Evolutionary conservation across 2,113 vertebrate species (phyloP).

Genomic region (Gulo gulo): DNA sequence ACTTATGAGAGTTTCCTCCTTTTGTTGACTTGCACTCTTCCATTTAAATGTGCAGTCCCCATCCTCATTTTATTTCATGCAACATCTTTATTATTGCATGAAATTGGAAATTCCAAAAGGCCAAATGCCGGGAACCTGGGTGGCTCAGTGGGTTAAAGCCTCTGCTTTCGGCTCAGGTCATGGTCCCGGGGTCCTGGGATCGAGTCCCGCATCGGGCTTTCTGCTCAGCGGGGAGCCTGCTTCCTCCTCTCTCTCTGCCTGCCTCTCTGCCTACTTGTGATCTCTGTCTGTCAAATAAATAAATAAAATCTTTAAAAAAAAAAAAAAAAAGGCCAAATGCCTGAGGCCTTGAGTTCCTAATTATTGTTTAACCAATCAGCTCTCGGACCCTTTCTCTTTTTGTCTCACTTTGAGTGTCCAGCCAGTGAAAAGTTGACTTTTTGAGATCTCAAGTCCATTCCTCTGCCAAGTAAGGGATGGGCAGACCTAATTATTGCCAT

Average conservation of each 20-base stretch:
- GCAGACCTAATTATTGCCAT: constrained; percentile 64
- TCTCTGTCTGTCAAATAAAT: too few species aligned
- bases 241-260: too few species aligned
- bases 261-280: too few species aligned
- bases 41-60: not conserved
- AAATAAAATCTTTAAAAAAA: too few species aligned
- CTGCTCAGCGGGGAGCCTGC: too few species aligned
- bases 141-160: too few species aligned
- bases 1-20: not conserved
- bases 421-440: constrained; percentile 48
- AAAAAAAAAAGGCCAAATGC: constrained; percentile 36
- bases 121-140: too few species aligned
- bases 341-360: not conserved
- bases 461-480: constrained; percentile 62
- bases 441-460: constrained; percentile 35
- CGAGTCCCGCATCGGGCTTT: too few species aligned
- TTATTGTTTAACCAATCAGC: constrained; percentile 42
- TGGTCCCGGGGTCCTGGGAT: too few species aligned
- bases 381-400: constrained; percentile 37
- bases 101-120: constrained; percentile 26
- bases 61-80: not conserved
- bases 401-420: constrained; percentile 51
- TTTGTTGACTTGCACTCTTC: constrained; percentile 21
- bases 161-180: too few species aligned
- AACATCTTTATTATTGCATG: constrained; percentile 33